These are phyloP conservation scores for Mandrillus leucophaeus DNA, from an alignment of 2,113 vertebrate genomes.

Conservation along the genomic window DNA sequence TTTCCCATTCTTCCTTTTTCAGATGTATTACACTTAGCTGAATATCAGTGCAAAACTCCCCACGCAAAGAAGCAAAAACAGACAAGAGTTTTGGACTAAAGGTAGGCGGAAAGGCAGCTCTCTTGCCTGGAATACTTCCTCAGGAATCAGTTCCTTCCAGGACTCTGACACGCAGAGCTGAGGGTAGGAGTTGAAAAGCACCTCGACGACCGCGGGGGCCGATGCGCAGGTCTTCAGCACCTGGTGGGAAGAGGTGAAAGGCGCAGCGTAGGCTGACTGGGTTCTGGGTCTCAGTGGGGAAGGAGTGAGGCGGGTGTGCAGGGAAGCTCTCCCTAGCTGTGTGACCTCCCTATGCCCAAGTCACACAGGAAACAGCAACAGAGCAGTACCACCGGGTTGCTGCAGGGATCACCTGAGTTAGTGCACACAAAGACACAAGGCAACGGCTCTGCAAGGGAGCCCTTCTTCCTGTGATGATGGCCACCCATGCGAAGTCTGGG, in stretches of 20 bases:
- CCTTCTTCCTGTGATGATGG: rapidly evolving
- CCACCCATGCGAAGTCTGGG: background rate
- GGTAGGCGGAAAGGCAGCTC: rapidly evolving
- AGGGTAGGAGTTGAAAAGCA: conserved; percentile 85
- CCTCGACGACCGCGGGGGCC: conserved; percentile 76
- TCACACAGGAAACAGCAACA: too few relatives aligned
- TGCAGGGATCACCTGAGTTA: background rate
- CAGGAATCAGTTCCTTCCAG: conserved; percentile 78
- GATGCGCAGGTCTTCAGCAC: conserved; percentile 82
- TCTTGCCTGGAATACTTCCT: conserved; percentile 82
- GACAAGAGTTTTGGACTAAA: rapidly evolving
- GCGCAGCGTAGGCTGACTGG: rapidly evolving
- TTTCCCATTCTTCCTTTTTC: background rate
- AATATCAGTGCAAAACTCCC: background rate
- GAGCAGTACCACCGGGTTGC: rapidly evolving
- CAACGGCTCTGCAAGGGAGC: background rate
- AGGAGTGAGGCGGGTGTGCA: rapidly evolving
- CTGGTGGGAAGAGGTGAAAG: conserved; percentile 35
- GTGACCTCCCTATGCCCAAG: background rate
- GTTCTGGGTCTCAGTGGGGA: background rate
- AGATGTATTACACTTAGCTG: background rate
- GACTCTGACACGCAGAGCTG: conserved; percentile 78
- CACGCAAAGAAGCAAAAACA: rapidly evolving
- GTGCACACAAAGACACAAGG: background rate
- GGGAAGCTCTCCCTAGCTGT: too few relatives aligned